Evolutionary conservation across 2,797 vertebrate genomes (phyloP), one percentile per base, ranked within the genome.

Genomic region (Scarus forsteni): DNA sequence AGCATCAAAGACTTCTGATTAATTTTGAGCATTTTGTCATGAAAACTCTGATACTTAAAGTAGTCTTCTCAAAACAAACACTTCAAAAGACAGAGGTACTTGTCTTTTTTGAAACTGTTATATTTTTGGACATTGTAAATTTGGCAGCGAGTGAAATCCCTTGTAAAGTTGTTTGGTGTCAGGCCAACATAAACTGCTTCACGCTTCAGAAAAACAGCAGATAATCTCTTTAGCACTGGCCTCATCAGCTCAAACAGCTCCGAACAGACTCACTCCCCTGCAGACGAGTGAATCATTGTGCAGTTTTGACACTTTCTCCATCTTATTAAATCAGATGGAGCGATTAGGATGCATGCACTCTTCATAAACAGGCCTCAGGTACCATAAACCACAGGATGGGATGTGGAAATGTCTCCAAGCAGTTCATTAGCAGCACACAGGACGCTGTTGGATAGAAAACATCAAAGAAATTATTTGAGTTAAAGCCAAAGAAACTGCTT

Each of bases 221-320:
- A 75, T 88, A 81, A 89, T 89, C 81, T 84, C 52, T 39, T 88
- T 83, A 82, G 80, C 58, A 56, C 69, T 67, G 34, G 66, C 63
- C 40, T 68, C 66, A 65, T 79, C 70, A 77, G 67, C 79, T 84
- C 58, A 50, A 74, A 78, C 56, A 67, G 48, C 49, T 66, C 66
- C 64, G 15, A 73, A 72, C 66, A 75, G 61, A 77, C 35, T 38
- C 61, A 62, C 55, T 69, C 59, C 12, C 42, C 66, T 56, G 44
- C 57, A 73, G 40, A 70, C 46, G 49, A 77, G 10, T 48, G 27
- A 27, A 49, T 69, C 73, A 73, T 78, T 74, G 80, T 76, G 50
- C n/a, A 46, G 16, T 44, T 59, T 12, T 61, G 36, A 70, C 7
- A 15, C 13, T 40, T 67, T 9, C 74, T 72, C 49, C 46, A 27